These are phyloP conservation scores for Drosophila equinoxialis DNA, from an alignment of 1,140 invertebrate species.

Conservation along the genomic window DNA sequence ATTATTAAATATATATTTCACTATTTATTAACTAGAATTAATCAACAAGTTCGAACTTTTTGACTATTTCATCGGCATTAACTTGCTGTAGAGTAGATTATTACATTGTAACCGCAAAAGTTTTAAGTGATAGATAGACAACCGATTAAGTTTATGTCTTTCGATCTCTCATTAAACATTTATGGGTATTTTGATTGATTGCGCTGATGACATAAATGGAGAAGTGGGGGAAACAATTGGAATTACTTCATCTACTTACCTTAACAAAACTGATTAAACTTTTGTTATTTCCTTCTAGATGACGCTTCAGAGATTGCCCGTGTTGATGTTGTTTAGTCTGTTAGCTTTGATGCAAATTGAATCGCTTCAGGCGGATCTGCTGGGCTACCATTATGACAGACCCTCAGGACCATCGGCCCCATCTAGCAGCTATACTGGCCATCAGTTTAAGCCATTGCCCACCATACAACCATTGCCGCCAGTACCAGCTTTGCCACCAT, in stretches of 20 bases:
- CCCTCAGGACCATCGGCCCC: constrained; percentile 47
- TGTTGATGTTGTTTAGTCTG: constrained; percentile 33
- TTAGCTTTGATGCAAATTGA: constrained; percentile 21
- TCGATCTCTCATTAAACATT: constrained; percentile 66
- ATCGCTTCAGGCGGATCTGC: constrained; percentile 17
- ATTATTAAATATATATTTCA: too few relatives aligned
- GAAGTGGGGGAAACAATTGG: constrained; percentile 21
- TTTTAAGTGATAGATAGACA: constrained; percentile 57
- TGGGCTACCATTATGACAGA: constrained; percentile 71
- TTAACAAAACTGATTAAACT: constrained; percentile 16
- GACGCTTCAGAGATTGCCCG: constrained; percentile 29
- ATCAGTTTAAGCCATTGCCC: constrained; percentile 65
- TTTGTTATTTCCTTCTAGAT: constrained; percentile 45
- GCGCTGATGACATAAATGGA: constrained; percentile 35
- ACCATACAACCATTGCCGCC: constrained; percentile 71
- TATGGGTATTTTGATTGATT: constrained; percentile 63
- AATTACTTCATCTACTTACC: background rate
- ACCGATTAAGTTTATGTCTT: constrained; percentile 65
- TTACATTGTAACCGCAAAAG: constrained; percentile 12
- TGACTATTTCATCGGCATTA: background rate
- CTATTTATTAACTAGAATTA: background rate
- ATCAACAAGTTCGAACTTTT: background rate
- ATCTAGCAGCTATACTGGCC: constrained; percentile 42
- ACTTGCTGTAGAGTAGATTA: background rate
- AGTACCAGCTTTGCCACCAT: constrained; percentile 61